Conservation (phyloP, 23 tunicate species). For the Halocynthia aurantium region DNA sequence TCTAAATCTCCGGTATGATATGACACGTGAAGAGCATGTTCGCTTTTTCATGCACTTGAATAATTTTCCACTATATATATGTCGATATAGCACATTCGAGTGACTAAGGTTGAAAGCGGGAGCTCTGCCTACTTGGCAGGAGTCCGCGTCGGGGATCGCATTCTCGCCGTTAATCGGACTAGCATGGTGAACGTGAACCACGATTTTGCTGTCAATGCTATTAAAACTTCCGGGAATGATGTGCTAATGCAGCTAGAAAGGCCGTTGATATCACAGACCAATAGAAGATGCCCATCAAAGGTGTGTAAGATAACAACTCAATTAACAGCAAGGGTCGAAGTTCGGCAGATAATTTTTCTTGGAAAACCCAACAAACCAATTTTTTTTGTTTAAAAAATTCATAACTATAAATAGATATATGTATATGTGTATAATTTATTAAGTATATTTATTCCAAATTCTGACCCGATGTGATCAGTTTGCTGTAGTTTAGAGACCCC, state of each 20-base stretch:
- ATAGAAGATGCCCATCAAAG: conserved; percentile 11
- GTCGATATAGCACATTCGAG: conserved; percentile 48
- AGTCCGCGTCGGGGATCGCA: conserved; percentile 62
- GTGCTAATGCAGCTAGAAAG: conserved; percentile 57
- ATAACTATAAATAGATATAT: no score
- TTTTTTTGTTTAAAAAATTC: no score
- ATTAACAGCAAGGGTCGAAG: no score
- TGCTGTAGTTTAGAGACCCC: no score
- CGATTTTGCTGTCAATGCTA: conserved; percentile 35
- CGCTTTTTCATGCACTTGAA: no score
- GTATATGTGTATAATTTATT: no score
- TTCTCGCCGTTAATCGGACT: conserved; percentile 40
- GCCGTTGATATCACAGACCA: conserved; percentile 1
- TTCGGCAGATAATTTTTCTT: no score
- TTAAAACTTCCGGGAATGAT: conserved; percentile 31
- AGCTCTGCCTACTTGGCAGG: conserved; percentile 63
- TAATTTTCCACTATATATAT: background rate
- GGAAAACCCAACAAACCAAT: no score
- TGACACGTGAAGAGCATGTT: no score
- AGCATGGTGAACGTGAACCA: conserved; percentile 44
- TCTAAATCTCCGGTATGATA: conserved; percentile 19
- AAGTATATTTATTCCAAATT: no score
- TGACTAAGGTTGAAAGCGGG: conserved; percentile 50
- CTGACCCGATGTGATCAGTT: no score
- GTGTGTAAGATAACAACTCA: background rate